Conservation (phyloP, 2,888 invertebrate genomes). For the Leptinotarsa juncta region DNA sequence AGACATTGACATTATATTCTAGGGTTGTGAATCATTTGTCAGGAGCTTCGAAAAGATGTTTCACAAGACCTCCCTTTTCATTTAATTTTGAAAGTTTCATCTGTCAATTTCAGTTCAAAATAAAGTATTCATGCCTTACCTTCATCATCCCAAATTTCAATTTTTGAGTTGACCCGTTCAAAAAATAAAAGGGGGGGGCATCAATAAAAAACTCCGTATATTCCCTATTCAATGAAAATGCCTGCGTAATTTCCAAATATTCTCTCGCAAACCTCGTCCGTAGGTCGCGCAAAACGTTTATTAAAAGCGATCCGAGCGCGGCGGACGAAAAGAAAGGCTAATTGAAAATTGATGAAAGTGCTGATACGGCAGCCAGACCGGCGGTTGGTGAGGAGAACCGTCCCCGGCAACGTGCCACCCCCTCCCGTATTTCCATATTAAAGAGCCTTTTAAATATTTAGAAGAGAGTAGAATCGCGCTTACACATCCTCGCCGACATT, state of each 20-base stretch:
- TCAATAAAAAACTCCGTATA: background rate
- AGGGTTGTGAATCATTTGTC: too few relatives aligned
- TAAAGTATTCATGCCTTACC: too few relatives aligned
- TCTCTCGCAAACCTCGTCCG: background rate
- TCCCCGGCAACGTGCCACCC: conserved; percentile 23
- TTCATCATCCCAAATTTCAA: too few relatives aligned
- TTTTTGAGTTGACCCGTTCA: too few relatives aligned
- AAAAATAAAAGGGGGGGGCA: too few relatives aligned
- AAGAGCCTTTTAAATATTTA: conserved; percentile 53
- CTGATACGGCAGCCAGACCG: conserved; percentile 47
- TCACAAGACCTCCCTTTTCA: too few relatives aligned
- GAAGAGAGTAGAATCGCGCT: conserved; percentile 36
- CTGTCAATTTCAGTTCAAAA: too few relatives aligned
- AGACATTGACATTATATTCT: too few relatives aligned
- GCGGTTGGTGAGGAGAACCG: conserved; percentile 30
- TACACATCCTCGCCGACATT: conserved; percentile 1
- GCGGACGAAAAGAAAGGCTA: conserved; percentile 53
- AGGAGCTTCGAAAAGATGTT: too few relatives aligned
- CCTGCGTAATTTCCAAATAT: background rate
- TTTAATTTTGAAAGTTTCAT: too few relatives aligned
- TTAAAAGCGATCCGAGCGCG: conserved; percentile 37
- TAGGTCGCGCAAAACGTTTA: conserved; percentile 38
- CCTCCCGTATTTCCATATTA: conserved; percentile 53
- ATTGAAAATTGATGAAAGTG: conserved; percentile 57
- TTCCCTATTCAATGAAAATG: background rate